phyloP scores from a whole-genome alignment of 35 echinoderm and acorn worm genomes.

The Eucidaris tribuloides region DNA sequence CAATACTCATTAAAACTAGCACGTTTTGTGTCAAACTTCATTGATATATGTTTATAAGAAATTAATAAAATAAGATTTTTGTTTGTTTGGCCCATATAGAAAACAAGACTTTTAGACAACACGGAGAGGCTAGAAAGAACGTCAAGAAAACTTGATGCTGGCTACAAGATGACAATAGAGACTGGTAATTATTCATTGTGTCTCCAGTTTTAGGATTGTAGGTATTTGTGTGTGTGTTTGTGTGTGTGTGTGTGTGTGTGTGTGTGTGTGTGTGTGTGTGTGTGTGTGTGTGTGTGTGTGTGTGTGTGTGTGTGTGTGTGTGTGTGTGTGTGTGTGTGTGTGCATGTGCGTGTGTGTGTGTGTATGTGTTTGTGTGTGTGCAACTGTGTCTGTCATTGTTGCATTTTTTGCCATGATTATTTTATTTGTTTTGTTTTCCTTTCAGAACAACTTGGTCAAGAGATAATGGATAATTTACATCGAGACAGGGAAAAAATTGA shows the following conservation, averaged over 20 bases:
- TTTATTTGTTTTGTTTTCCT: constrained; percentile 9
- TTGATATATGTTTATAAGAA: background rate
- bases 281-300: background rate
- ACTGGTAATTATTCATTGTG: constrained; percentile 47
- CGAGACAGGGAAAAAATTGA: constrained; percentile 86
- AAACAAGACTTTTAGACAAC: constrained; percentile 94
- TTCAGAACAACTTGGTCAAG: constrained; percentile 88
- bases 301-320: too few species aligned
- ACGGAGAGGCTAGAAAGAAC: constrained; percentile 93
- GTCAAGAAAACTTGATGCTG: constrained; percentile 71
- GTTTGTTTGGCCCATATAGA: constrained; percentile 22
- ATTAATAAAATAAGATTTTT: background rate
- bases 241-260: background rate
- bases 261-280: background rate
- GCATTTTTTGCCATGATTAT: too few species aligned
- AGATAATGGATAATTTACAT: constrained; percentile 85
- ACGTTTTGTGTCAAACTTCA: too few species aligned
- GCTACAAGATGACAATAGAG: constrained; percentile 95
- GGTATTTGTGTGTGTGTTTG: too few species aligned
- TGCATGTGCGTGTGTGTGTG: background rate
- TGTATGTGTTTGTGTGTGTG: too few species aligned
- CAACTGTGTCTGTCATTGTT: background rate
- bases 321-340: background rate
- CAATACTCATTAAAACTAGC: too few species aligned
- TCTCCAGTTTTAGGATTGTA: background rate